Evolutionary conservation across 2,888 invertebrate genomes (phyloP).

Genomic region (Biston betularia): DNA sequence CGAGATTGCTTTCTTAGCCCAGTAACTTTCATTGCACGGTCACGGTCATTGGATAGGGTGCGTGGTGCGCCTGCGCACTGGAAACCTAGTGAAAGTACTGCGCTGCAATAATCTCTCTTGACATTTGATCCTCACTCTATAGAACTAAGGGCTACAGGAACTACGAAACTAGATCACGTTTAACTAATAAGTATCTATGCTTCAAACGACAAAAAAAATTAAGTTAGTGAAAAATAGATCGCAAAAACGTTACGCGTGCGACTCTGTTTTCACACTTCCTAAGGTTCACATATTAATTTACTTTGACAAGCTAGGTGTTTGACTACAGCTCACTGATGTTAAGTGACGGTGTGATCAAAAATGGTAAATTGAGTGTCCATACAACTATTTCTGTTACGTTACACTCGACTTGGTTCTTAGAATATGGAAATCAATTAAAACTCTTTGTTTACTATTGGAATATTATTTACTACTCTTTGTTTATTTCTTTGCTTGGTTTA

Average conservation of each 20-base stretch:
- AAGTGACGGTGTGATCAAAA: too few species aligned
- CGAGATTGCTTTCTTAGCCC: slow-evolving; percentile 55
- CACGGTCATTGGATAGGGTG: slow-evolving; percentile 53
- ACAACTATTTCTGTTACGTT: too few species aligned
- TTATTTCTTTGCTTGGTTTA: background rate
- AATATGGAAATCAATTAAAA: background rate
- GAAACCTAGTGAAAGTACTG: slow-evolving; percentile 61
- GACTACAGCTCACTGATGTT: too few species aligned
- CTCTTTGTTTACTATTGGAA: slow-evolving; percentile 12
- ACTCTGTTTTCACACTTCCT: too few species aligned
- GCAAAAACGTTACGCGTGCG: background rate
- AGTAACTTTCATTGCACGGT: slow-evolving; percentile 58
- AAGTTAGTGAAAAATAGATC: background rate
- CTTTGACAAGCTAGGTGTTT: too few species aligned
- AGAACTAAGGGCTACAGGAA: slow-evolving; percentile 2
- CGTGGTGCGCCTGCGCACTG: slow-evolving; percentile 41
- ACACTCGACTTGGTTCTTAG: background rate
- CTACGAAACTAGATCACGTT: slow-evolving; percentile 7
- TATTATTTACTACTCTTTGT: too few species aligned
- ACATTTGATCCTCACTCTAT: slow-evolving; percentile 30
- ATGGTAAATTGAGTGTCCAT: background rate
- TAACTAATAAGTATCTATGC: background rate
- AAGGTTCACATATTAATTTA: too few species aligned
- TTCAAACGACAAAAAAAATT: too few species aligned
- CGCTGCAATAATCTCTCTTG: slow-evolving; percentile 15